phyloP scores from a whole-genome alignment of 2,113 vertebrate genomes.

The Paralichthys olivaceus region DNA sequence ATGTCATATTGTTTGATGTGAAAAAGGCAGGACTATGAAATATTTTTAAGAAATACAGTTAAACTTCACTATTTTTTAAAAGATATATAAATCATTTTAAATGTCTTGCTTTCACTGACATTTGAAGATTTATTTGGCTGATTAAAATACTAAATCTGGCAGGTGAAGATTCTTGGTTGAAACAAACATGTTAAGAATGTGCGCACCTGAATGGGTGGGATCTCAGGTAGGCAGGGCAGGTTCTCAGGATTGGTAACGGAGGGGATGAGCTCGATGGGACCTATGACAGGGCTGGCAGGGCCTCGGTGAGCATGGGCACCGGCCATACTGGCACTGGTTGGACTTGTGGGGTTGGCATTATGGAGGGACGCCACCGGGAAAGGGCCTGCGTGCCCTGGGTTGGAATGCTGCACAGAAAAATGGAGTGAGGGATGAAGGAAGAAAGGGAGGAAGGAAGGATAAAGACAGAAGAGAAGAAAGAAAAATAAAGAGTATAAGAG shows the following conservation, averaged over 20 bases:
- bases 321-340: conserved; percentile 95
- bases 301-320: conserved; percentile 91
- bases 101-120: no score
- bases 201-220: conserved; percentile 95
- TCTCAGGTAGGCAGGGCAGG: conserved; percentile 95
- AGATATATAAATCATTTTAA: no score
- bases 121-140: background rate
- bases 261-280: conserved; percentile 95
- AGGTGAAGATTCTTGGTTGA: background rate
- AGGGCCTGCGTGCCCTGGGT: conserved; percentile 96
- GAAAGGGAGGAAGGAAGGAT: background rate
- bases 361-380: conserved; percentile 96
- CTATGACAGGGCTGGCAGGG: conserved; percentile 91
- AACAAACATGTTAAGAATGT: conserved; percentile 2
- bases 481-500: background rate
- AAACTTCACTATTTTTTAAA: no score
- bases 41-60: no score
- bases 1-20: background rate
- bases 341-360: conserved; percentile 97
- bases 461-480: background rate
- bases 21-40: background rate
- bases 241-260: conserved; percentile 99
- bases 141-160: background rate
- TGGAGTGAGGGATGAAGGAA: background rate
- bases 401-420: conserved; percentile 89